These are phyloP conservation scores for Pardosa pseudoannulata DNA, from an alignment of 2,888 invertebrate species.

Conservation along the genomic window DNA sequence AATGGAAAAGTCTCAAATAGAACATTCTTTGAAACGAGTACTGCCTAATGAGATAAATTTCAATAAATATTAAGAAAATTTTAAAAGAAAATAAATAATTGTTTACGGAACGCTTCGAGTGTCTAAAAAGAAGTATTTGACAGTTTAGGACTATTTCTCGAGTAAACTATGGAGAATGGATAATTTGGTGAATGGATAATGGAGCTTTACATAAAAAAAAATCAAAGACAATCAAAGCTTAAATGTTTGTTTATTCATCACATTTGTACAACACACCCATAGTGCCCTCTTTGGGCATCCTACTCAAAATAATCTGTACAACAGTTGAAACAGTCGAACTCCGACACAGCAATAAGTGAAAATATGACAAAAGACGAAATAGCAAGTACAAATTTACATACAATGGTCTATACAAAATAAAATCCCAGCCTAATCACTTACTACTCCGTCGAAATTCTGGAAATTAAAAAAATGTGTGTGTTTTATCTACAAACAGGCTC, in stretches of 20 bases:
- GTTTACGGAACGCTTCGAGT: too few relatives aligned
- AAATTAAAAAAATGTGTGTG: not conserved
- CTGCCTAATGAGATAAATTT: too few relatives aligned
- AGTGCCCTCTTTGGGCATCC: conserved; percentile 32
- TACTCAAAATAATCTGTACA: conserved; percentile 65
- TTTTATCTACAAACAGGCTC: conserved; percentile 33
- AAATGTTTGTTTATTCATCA: conserved; percentile 37
- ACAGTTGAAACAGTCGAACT: conserved; percentile 22
- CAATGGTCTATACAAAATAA: conserved; percentile 42
- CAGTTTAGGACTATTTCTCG: too few relatives aligned
- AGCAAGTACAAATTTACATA: conserved; percentile 62
- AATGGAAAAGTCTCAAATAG: too few relatives aligned
- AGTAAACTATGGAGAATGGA: too few relatives aligned
- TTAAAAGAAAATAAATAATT: too few relatives aligned
- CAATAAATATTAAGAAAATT: too few relatives aligned
- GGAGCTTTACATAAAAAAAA: too few relatives aligned
- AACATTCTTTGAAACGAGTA: too few relatives aligned
- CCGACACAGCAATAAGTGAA: conserved; percentile 24
- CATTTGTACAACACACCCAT: conserved; percentile 53
- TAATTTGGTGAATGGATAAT: too few relatives aligned
- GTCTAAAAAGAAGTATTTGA: too few relatives aligned
- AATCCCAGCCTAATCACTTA: conserved; percentile 47
- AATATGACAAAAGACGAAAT: conserved; percentile 24
- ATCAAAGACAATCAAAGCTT: too few relatives aligned
- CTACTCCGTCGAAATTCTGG: conserved; percentile 29